These are phyloP conservation scores for Scaptomyza hsui DNA, from an alignment of 1,140 invertebrate genomes.

Conservation along the genomic window DNA sequence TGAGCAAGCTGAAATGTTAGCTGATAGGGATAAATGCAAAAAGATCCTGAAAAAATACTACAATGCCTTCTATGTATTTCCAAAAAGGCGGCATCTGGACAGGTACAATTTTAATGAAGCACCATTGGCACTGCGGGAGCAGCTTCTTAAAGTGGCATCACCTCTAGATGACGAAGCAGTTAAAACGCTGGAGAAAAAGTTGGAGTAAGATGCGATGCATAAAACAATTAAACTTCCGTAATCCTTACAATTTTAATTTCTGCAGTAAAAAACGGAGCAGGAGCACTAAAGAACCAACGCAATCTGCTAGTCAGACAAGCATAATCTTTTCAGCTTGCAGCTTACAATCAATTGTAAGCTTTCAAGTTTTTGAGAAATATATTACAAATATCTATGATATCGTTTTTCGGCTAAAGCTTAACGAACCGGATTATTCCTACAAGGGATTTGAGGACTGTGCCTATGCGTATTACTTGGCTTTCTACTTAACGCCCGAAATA, in stretches of 20 bases:
- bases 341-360: conserved; percentile 26
- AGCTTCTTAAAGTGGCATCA: conserved; percentile 6
- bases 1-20: not conserved
- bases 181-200: not conserved
- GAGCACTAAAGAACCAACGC: not conserved
- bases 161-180: conserved; percentile 18
- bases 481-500: conserved; percentile 52
- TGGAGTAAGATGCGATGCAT: not conserved
- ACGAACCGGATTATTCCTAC: conserved; percentile 16
- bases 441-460: conserved; percentile 42
- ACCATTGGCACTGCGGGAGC: not conserved
- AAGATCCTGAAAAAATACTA: conserved; percentile 23
- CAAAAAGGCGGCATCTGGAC: not conserved
- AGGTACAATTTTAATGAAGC: conserved; percentile 5
- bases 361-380: conserved; percentile 28
- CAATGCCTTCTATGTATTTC: conserved; percentile 26
- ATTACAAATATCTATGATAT: conserved; percentile 48
- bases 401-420: conserved; percentile 24
- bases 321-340: not conserved
- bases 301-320: not conserved
- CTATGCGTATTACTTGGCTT: conserved; percentile 41
- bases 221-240: not conserved
- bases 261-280: not conserved
- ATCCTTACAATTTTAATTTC: not conserved
- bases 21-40: not conserved